Base-by-base conservation (phyloP, 2,888 invertebrate genomes). In the Megamerina dolium region DNA sequence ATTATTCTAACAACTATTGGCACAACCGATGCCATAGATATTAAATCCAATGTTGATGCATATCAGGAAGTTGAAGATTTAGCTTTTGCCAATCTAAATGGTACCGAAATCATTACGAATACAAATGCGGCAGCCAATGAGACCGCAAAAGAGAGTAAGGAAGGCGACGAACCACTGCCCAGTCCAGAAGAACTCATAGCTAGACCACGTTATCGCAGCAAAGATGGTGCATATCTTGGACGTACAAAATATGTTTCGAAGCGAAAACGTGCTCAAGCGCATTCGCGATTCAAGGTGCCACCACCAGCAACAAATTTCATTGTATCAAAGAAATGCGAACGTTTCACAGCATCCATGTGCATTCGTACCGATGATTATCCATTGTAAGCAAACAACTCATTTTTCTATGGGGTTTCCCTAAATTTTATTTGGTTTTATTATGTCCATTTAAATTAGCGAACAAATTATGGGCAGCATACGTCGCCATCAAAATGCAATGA, bases 351-450 rank as follows among this genome's bases (percentile, higher is more conserved):
- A 56, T 81, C 80, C 3, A 73, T 88, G 56, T 88, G 87, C 61
- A 72, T 87, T 39, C 80, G 82, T 49, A 77, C 81, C 17, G 77
- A 77, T 9, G 83, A 87, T 62, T 88, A 88, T 70, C 88, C 88
- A 20, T 79, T 80, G 87, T 87, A 73, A 79, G 83, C 75, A 49
- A 45, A 46, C n/a, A n/a, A n/a, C 29, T 12, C 12, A 14, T 16
- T 35, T 16, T 10, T 10, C 23, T 23, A 23, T 45, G 21, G 48
- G 49, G 42, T 41, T 41, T 35, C 6, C 8, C 23, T 43, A 17
- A n/a, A 42, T 33, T 18, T 16, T 16, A 16, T 32, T 17, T 32
- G 14, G 2, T 14, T 32, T 32, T 5, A 16, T 5, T 16, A 5
- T 13, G 13, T 30, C 34, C 14, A 17, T 31, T 42, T 43, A 19